Evolutionary conservation across 2,113 vertebrate genomes (phyloP).

Genomic region (Nanger granti): DNA sequence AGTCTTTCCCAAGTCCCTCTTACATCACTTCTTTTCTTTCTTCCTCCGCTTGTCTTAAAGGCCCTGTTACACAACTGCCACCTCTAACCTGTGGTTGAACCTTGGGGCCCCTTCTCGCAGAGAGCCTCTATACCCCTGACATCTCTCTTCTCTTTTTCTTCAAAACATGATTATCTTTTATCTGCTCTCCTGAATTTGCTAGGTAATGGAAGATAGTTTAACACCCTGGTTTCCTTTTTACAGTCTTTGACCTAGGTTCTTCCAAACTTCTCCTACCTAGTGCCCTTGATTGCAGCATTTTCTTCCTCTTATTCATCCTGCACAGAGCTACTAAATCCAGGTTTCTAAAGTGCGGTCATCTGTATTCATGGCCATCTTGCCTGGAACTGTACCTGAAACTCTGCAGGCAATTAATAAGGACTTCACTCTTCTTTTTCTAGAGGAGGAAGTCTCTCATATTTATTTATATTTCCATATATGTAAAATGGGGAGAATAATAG

Average conservation of each 20-base stretch:
- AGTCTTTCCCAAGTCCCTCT: constrained; percentile 61
- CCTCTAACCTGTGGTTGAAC: constrained; percentile 48
- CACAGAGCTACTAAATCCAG: neutral
- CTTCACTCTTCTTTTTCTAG: neutral
- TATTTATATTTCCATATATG: neutral
- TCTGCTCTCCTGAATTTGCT: constrained; percentile 1
- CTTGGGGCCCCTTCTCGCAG: neutral
- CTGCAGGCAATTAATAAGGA: neutral
- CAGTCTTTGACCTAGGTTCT: neutral
- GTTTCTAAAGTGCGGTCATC: neutral
- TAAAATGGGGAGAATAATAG: neutral
- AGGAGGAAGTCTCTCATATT: neutral
- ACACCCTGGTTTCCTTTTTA: neutral
- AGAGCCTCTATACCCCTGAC: neutral
- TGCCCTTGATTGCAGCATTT: neutral
- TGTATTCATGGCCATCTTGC: neutral
- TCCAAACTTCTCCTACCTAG: neutral
- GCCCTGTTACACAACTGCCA: constrained; percentile 40
- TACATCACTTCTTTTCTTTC: constrained; percentile 62
- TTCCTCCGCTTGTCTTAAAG: constrained; percentile 50
- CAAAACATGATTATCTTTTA: neutral
- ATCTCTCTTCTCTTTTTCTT: constrained; percentile 18
- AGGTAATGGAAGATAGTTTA: neutral
- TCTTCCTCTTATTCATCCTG: neutral
- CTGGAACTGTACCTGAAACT: neutral